Evolutionary conservation across 1,140 invertebrate genomes (phyloP), one percentile per base, ranked within the genome.

Genomic region (Tetramorium simillimum): DNA sequence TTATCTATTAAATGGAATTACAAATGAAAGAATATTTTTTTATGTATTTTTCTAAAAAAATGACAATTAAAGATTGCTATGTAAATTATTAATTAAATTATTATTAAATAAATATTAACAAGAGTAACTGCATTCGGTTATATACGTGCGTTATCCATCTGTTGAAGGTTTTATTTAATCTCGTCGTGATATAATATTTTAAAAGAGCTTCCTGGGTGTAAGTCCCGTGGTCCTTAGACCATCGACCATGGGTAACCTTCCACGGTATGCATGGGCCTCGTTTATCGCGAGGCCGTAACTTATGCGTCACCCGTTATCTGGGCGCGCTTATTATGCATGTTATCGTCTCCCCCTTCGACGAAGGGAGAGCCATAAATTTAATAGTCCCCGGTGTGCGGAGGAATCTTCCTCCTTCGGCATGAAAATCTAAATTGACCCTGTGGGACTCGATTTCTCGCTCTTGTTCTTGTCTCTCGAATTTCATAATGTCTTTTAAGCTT

Each of bases 201-300:
- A 40, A 75, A 49, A 37, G 24, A 40, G 1, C 12, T 75, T 75
- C 21, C 43, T 69, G 62, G 14, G n/a, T 12, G 69, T 33, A 33
- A 60, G 24, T 53, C 58, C 58, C n/a, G 18, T 16, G 40, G 16
- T 51, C 40, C 72, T 85, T 49, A 14, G 46, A 40, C 58, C 49
- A 72, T 77, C 18, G 65, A n/a, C 56, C 37, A 75, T 28, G 65
- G 69, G 56, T 78, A 87, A 86, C 67, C 85, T 87, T 90, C 86
- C 69, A 56, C 62, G 37, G 49, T 85, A 87, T 85, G 63, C 56
- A 67, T n/a, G 37, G n/a, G 18, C 67, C 56, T 33, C 80, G 86
- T 92, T 93, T 93, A 93, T 93, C 92, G 80, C 67, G 16, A 16
- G 53, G 82, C 78, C 72, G 77, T 92, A 92, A 93, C 86, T 93